A percentile compares a stretch with the other conserved stretches of the same genome.
phyloP scores from a whole-genome alignment of 2,113 vertebrate species.

The Loxodonta africana region DNA sequence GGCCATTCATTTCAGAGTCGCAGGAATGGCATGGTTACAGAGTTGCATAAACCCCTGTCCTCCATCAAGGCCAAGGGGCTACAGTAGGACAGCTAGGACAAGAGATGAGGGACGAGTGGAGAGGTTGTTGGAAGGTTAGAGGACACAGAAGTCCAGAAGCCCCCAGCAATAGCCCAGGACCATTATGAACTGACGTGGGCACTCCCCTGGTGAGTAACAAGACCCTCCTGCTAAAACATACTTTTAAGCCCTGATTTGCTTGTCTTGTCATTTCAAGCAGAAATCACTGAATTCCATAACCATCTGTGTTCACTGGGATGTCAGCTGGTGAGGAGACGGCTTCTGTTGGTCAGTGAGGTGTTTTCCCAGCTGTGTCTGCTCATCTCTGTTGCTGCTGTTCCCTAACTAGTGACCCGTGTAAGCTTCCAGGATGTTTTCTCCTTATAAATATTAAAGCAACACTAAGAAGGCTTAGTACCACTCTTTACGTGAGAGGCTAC shows the following conservation, averaged over 20 bases:
- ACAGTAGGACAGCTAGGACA: neutral
- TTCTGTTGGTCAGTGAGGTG: neutral
- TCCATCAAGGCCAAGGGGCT: neutral
- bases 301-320: neutral
- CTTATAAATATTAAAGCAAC: slow-evolving; percentile 65
- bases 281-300: neutral
- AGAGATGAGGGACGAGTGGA: neutral
- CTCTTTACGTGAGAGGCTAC: slow-evolving; percentile 45
- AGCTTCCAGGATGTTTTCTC: slow-evolving; percentile 67
- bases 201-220: neutral
- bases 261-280: slow-evolving; percentile 21
- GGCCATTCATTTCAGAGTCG: neutral
- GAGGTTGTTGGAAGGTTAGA: neutral
- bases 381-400: neutral
- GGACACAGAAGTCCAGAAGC: neutral
- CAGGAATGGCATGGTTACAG: neutral
- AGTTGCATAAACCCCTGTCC: neutral
- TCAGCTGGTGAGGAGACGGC: neutral
- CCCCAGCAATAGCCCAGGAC: neutral
- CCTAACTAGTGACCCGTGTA: slow-evolving; percentile 47
- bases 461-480: slow-evolving; percentile 67
- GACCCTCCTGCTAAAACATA: neutral
- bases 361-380: neutral
- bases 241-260: slow-evolving; percentile 28
- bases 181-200: neutral